These are phyloP conservation scores for Argentina silus DNA, from an alignment of 2,797 vertebrate species.

Conservation along the genomic window DNA sequence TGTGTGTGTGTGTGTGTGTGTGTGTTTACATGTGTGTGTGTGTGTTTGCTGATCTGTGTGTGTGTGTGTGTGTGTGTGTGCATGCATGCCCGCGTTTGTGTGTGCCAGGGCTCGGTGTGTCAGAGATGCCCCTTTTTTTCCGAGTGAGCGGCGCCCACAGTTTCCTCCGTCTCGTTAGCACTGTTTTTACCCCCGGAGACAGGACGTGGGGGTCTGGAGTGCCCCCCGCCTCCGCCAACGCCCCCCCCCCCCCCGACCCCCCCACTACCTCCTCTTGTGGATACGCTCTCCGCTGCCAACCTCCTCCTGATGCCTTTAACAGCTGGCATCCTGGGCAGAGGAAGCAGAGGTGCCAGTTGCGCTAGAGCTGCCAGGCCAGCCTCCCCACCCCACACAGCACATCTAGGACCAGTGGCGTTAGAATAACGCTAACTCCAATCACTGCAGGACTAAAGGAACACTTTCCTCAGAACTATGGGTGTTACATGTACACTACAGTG, in stretches of 20 bases:
- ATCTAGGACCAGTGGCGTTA: no score
- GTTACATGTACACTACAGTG: no score
- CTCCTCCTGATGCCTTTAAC: slow-evolving; percentile 70
- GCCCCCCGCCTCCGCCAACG: slow-evolving; percentile 26
- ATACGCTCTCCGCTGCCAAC: slow-evolving; percentile 48
- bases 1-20: background rate
- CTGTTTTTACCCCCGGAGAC: slow-evolving; percentile 61
- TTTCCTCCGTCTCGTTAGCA: slow-evolving; percentile 66
- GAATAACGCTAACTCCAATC: background rate
- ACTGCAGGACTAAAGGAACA: background rate
- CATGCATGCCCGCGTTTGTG: slow-evolving; percentile 15
- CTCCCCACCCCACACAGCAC: background rate
- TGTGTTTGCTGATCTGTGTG: background rate
- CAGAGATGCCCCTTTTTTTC: slow-evolving; percentile 53
- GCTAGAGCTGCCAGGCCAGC: background rate
- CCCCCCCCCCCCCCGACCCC: background rate
- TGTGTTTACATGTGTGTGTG: slow-evolving; percentile 15
- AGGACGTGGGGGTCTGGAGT: slow-evolving; percentile 61
- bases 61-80: background rate
- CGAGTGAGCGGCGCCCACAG: slow-evolving; percentile 50
- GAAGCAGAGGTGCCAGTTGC: slow-evolving; percentile 42
- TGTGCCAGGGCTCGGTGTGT: slow-evolving; percentile 35
- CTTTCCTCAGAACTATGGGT: no score
- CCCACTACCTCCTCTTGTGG: slow-evolving; percentile 37
- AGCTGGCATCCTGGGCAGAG: slow-evolving; percentile 57